These are phyloP conservation scores for Polylopha cassiicola DNA, from an alignment of 2,888 invertebrate genomes.

Conservation along the genomic window DNA sequence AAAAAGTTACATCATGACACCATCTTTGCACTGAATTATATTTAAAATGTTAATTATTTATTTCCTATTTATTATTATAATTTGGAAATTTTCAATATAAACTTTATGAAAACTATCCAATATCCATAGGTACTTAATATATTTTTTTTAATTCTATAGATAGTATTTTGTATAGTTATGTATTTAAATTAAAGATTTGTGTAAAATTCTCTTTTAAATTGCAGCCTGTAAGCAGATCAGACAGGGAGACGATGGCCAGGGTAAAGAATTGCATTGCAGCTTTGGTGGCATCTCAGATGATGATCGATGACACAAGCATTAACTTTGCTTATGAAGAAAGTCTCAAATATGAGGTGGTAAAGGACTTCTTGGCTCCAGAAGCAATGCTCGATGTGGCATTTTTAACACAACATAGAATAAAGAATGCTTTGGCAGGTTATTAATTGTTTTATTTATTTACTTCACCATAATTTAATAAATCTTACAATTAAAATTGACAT, in stretches of 20 bases:
- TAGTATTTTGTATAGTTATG: too few species aligned
- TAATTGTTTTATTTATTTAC: conserved; percentile 27
- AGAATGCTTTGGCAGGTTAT: conserved; percentile 56
- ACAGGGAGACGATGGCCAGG: conserved; percentile 91
- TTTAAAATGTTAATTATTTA: too few species aligned
- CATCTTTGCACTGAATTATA: too few species aligned
- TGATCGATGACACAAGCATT: conserved; percentile 95
- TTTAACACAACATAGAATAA: conserved; percentile 85
- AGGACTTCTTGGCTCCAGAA: conserved; percentile 89
- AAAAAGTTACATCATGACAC: too few species aligned
- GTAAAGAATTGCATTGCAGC: conserved; percentile 93
- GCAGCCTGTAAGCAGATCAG: conserved; percentile 82
- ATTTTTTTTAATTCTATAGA: too few species aligned
- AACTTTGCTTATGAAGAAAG: conserved; percentile 94
- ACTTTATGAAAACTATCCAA: too few species aligned
- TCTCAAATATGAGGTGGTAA: conserved; percentile 83
- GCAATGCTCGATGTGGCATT: conserved; percentile 90
- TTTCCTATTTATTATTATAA: too few species aligned
- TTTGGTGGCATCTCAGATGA: conserved; percentile 90
- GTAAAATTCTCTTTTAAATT: conserved; percentile 20
- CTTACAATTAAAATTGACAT: too few species aligned
- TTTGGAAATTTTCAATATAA: too few species aligned
- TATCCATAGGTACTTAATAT: too few species aligned
- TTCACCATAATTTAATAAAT: too few species aligned
- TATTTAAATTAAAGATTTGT: too few species aligned